phyloP scores from a whole-genome alignment of 2,888 invertebrate genomes.

The Fabriciana adippe region DNA sequence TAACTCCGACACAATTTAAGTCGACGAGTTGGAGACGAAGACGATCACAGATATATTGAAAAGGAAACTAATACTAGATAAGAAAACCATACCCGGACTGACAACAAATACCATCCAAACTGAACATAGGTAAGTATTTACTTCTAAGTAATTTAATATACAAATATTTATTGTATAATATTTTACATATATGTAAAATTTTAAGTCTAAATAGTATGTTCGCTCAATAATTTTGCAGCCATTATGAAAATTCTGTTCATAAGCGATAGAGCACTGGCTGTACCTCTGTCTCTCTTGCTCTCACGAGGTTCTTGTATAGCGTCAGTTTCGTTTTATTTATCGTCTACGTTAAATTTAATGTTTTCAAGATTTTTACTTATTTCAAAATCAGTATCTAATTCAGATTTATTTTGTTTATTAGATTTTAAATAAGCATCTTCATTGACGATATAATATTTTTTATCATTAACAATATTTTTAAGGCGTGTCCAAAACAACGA shows the following conservation, averaged over 20 bases:
- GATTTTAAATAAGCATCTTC: slow-evolving; percentile 1
- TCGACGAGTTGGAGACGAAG: slow-evolving; percentile 31
- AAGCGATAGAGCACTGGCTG: slow-evolving; percentile 33
- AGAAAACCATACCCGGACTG: slow-evolving; percentile 27
- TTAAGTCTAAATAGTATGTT: slow-evolving; percentile 8
- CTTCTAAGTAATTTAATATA: not conserved
- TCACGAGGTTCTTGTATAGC: slow-evolving; percentile 39
- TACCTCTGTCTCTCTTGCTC: slow-evolving; percentile 66
- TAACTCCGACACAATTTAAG: slow-evolving; percentile 39
- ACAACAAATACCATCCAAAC: slow-evolving; percentile 23
- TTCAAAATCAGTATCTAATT: slow-evolving; percentile 6
- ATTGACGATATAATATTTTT: slow-evolving; percentile 11
- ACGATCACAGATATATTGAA: slow-evolving; percentile 25
- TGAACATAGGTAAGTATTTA: slow-evolving; percentile 31
- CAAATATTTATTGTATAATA: not conserved
- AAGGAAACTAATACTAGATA: slow-evolving; percentile 20
- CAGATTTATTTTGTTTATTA: not conserved
- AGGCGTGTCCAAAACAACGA: slow-evolving; percentile 33
- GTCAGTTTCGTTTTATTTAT: slow-evolving; percentile 37
- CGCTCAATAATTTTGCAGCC: slow-evolving; percentile 21
- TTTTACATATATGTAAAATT: slow-evolving; percentile 1
- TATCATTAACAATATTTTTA: slow-evolving; percentile 25
- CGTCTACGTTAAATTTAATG: slow-evolving; percentile 25
- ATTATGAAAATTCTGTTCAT: slow-evolving; percentile 34
- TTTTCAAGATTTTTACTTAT: slow-evolving; percentile 15